phyloP scores from a whole-genome alignment of 2,888 invertebrate species.

The Melinaea menophilus region DNA sequence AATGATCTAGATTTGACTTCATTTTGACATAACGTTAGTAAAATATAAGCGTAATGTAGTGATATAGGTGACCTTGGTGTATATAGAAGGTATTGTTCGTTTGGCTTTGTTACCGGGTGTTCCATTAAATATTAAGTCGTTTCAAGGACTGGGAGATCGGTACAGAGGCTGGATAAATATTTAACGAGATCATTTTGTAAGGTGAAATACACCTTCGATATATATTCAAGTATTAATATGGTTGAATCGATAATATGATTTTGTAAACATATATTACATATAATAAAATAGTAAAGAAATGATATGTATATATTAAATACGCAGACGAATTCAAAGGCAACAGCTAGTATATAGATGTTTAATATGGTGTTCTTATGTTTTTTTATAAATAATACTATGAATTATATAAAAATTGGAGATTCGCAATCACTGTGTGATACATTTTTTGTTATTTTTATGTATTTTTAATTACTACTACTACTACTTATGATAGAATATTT shows the following conservation, averaged over 20 bases:
- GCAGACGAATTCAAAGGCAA: too few relatives aligned
- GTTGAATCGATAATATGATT: background rate
- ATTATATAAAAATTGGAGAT: too few relatives aligned
- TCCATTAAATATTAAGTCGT: conserved; percentile 33
- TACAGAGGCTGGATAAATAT: conserved; percentile 26
- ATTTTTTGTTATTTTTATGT: too few relatives aligned
- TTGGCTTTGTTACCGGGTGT: conserved; percentile 26
- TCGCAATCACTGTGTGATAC: too few relatives aligned
- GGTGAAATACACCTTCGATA: conserved; percentile 10
- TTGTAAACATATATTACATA: background rate
- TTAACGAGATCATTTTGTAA: conserved; percentile 23
- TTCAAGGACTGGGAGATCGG: conserved; percentile 28
- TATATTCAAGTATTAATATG: conserved; percentile 6
- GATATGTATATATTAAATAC: too few relatives aligned
- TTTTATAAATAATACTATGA: too few relatives aligned
- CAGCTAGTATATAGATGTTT: too few relatives aligned
- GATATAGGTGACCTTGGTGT: conserved; percentile 5
- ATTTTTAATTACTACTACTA: too few relatives aligned
- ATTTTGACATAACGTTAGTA: background rate
- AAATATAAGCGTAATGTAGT: conserved; percentile 7
- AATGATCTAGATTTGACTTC: too few relatives aligned
- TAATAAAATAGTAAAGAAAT: too few relatives aligned
- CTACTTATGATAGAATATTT: too few relatives aligned
- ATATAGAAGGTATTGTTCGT: conserved; percentile 21
- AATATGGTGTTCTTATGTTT: too few relatives aligned